Conservation (phyloP, 2,797 vertebrate species). For the Zalophus californianus region DNA sequence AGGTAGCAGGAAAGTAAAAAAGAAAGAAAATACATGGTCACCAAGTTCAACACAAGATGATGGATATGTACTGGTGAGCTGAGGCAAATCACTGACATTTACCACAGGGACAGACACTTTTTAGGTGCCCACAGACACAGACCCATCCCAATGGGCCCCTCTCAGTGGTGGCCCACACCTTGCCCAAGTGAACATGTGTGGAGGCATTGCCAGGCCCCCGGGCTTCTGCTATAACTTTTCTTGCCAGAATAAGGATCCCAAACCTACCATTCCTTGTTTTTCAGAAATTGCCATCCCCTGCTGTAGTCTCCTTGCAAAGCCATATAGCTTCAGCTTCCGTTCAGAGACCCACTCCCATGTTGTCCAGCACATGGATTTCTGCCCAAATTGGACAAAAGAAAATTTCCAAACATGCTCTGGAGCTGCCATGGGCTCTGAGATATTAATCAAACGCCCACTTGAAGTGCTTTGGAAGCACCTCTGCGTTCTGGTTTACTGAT, state of each 20-base stretch:
- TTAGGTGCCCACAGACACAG: neutral
- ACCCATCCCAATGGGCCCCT: neutral
- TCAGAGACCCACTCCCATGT: neutral
- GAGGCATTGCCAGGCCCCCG: neutral
- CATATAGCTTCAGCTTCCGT: neutral
- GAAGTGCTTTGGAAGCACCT: neutral
- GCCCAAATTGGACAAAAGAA: neutral
- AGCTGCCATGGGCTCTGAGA: neutral
- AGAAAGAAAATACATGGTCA: neutral
- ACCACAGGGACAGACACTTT: neutral
- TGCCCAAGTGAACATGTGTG: neutral
- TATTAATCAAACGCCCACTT: constrained; percentile 39
- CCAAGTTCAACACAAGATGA: neutral
- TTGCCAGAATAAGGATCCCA: neutral
- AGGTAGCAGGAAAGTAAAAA: neutral
- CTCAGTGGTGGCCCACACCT: neutral
- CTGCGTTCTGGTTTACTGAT: constrained; percentile 47
- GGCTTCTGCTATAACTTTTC: neutral
- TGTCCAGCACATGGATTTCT: neutral
- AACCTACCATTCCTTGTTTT: neutral
- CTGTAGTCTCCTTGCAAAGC: neutral
- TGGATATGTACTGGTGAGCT: neutral
- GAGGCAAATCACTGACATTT: neutral
- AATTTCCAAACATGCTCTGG: constrained; percentile 43
- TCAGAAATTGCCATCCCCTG: neutral